Base-by-base conservation (phyloP, 2,888 invertebrate genomes). In the Allophyes oxyacanthae region DNA sequence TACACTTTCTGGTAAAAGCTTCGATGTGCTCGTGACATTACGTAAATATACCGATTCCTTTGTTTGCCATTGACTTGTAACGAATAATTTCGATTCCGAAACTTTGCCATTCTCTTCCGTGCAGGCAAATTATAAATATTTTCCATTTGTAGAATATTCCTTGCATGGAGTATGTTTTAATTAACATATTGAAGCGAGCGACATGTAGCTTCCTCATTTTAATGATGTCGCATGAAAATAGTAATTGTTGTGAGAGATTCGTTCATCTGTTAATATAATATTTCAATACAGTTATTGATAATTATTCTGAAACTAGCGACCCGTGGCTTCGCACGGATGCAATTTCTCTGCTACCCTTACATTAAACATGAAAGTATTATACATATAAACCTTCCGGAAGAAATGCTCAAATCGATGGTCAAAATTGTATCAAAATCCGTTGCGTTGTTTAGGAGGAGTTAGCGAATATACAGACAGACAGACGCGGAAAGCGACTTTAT, bases 1-100 rank as follows among this genome's bases (percentile, higher is more conserved):
- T 59, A 13, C 36, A 58, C 37, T 49, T 50, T 28, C 30, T 25
- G 36, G 7, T 37, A 26, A 66, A 62, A 56, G 40, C 28, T 15
- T 46, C 6, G 8, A 11, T 15, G 37, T 38, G 5, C 15, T 34
- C 14, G 11, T 25, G 20, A n/a, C 33, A 25, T 1, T 11, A 15
- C 1, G 11, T 6, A 9, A 10, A 15, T 10, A 25, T 20, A 28
- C 8, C 6, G 28, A 28, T 3, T 4, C 6, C 8, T 26, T 38
- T 26, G 40, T 38, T 38, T 38, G n/a, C 38, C 5, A 20, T 38
- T 38, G 13, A 37, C 15, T 20, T 3, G 4, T 3, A 14, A 20
- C 34, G 14, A 44, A 30, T 38, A 14, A 43, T 34, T 44, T 32
- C 1, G 9, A 11, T 30, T 30, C 7, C 20, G 13, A 1, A 0